phyloP scores from a whole-genome alignment of 2,888 invertebrate genomes.

The Pecten maximus region DNA sequence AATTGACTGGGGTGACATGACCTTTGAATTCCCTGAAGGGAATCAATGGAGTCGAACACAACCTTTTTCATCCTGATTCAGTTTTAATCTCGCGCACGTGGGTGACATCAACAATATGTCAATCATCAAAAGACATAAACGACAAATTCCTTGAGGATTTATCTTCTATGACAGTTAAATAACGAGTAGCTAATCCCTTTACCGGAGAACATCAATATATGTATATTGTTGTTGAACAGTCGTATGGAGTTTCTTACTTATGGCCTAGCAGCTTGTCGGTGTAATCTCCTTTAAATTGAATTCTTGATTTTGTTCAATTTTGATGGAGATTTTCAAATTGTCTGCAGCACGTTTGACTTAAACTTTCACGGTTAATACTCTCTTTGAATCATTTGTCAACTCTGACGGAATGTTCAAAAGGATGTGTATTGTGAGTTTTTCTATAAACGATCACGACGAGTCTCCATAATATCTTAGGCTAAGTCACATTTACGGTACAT shows the following conservation, averaged over 20 bases:
- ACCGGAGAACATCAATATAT: neutral
- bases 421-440: neutral
- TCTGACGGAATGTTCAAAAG: neutral
- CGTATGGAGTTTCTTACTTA: neutral
- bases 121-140: neutral
- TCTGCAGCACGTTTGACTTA: neutral
- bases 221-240: neutral
- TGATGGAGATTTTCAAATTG: conserved; percentile 1
- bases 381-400: neutral
- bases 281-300: conserved; percentile 18
- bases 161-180: neutral
- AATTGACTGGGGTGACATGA: neutral
- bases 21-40: neutral
- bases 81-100: conserved; percentile 8
- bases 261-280: neutral
- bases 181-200: neutral
- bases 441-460: neutral
- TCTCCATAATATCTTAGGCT: neutral
- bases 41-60: neutral
- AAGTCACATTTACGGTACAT: neutral
- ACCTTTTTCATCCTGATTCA: neutral
- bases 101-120: neutral
- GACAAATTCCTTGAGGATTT: neutral
- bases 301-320: neutral
- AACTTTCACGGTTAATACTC: neutral